Evolutionary conservation across 1,140 invertebrate genomes (phyloP).

Genomic region (Cherax destructor): DNA sequence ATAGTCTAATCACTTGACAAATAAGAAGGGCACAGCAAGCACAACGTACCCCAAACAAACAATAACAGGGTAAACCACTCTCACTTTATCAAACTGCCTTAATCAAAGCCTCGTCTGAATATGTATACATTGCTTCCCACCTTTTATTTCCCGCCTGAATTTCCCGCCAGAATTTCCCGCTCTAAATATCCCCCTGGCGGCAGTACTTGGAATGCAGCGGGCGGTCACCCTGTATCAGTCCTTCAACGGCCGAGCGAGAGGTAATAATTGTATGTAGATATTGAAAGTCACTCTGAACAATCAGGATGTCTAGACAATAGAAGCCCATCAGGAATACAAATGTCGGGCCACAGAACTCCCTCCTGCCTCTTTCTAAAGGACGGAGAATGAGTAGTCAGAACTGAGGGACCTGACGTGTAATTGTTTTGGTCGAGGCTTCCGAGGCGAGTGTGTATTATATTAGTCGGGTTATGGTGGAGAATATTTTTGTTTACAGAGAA

Average conservation of each 20-base stretch:
- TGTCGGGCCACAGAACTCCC: constrained; percentile 17
- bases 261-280: constrained; percentile 42
- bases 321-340: constrained; percentile 40
- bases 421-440: constrained; percentile 15
- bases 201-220: constrained; percentile 26
- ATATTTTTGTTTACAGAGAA: background rate
- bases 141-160: background rate
- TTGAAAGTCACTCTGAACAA: constrained; percentile 39
- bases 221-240: constrained; percentile 6
- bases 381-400: constrained; percentile 23
- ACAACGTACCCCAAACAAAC: background rate
- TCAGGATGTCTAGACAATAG: constrained; percentile 35
- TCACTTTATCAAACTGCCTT: constrained; percentile 5
- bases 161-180: background rate
- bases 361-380: constrained; percentile 26
- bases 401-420: constrained; percentile 20
- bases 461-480: background rate
- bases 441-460: background rate
- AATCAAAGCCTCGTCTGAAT: constrained; percentile 28
- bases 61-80: background rate
- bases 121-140: constrained; percentile 6
- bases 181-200: constrained; percentile 10
- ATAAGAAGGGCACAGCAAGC: background rate
- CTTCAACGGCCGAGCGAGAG: constrained; percentile 10
- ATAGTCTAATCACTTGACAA: background rate